Conservation (phyloP, 2,888 invertebrate species). For the Chrysotoxum bicinctum region DNA sequence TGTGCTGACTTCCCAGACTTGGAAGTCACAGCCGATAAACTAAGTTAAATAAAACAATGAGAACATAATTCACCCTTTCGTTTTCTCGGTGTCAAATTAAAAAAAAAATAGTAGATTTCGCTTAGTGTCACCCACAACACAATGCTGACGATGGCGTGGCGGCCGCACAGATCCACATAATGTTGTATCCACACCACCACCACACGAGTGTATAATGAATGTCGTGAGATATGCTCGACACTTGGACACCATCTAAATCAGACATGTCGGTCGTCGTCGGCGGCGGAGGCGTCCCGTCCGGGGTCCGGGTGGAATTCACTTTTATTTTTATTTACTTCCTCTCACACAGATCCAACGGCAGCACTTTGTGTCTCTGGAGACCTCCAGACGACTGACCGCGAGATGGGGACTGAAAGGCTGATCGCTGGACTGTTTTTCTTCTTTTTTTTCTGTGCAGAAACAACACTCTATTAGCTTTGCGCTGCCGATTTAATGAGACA, state of each 20-base stretch:
- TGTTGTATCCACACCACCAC: too few relatives aligned
- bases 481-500: slow-evolving; percentile 67
- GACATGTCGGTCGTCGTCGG: slow-evolving; percentile 19
- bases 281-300: too few relatives aligned
- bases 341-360: background rate
- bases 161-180: background rate
- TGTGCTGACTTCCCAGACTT: slow-evolving; percentile 10
- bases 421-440: slow-evolving; percentile 12
- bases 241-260: slow-evolving; percentile 59
- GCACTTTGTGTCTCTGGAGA: slow-evolving; percentile 28
- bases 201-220: slow-evolving; percentile 58
- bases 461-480: slow-evolving; percentile 25
- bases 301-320: slow-evolving; percentile 46
- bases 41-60: slow-evolving; percentile 50
- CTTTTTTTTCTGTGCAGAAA: background rate
- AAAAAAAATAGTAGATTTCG: background rate
- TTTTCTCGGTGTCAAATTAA: slow-evolving; percentile 26
- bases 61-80: slow-evolving; percentile 61
- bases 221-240: slow-evolving; percentile 65
- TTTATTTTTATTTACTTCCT: slow-evolving; percentile 48
- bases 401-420: background rate
- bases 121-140: slow-evolving; percentile 46
- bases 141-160: background rate
- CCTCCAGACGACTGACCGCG: slow-evolving; percentile 27
- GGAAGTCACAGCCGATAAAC: background rate